Evolutionary conservation across 2,888 invertebrate genomes (phyloP), one percentile per base, ranked within the genome.

Genomic region (Drosophila multiciliata): DNA sequence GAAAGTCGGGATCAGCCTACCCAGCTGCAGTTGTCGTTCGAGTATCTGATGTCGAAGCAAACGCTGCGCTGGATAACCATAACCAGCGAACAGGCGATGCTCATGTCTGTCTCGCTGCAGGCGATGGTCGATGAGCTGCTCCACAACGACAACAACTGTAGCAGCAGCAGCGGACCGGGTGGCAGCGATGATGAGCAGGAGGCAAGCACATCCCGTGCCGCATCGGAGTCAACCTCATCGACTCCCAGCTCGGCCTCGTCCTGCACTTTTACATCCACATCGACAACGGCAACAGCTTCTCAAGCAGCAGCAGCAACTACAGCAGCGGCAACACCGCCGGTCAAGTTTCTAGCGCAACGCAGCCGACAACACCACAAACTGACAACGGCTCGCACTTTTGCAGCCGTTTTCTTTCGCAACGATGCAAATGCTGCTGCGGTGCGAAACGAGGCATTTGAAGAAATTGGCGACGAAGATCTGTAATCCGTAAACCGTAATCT

Each of bases 41-140:
- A 99, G 93, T 99, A 99, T 94, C 95, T 99, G 68, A 95, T 99
- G 94, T 96, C 96, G 35, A 97, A 97, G 93, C 98, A 99, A 92
- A 96, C 96, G 78, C 94, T 99, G 71, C 96, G 98, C 91, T 99
- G 99, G 99, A 96, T 99, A 75, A 98, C 98, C 29, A 95, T 99
- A 82, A 95, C 95, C 63, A 98, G 98, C 82, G 96, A 97, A 78
- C 97, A 98, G 93, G 98, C 99, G 1, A 98, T 99, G 92, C 95
- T 99, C 74, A 98, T 99, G 95, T 99, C 99, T 36, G 97, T 98
- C 66, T 98, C 98, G 91, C 94, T 99, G 66, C 97, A 99, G 94
- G 96, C 97, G 8, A 98, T 99, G 95, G 99, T 99, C 1, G 98
- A 99, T 91, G 99, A 99, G 93, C 94, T 99, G 60, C 72, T 91